These are phyloP conservation scores for Molothrus ater DNA, from an alignment of 2,797 vertebrate genomes.

Conservation along the genomic window DNA sequence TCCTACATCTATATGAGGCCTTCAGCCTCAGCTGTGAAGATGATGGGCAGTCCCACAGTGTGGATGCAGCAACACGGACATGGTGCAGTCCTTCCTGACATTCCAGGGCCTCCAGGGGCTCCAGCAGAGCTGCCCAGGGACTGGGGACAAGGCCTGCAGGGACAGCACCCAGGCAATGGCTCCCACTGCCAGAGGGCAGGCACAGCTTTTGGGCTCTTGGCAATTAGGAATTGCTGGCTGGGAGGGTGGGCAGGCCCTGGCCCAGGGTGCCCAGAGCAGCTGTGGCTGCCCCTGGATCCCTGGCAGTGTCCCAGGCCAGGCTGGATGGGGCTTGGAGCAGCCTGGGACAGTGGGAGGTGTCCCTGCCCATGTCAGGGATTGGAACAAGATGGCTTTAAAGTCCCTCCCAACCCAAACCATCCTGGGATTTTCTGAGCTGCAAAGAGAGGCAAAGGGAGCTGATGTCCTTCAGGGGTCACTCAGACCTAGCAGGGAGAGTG, in stretches of 20 bases:
- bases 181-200: neutral
- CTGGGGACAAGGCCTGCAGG: neutral
- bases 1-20: accelerated
- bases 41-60: neutral
- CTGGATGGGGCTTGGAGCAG: accelerated
- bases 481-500: neutral
- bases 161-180: neutral
- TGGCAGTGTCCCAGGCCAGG: neutral
- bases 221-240: neutral
- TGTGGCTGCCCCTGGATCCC: neutral
- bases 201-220: accelerated
- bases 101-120: neutral
- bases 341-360: accelerated
- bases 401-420: neutral
- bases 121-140: neutral
- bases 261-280: neutral
- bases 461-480: neutral
- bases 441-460: neutral
- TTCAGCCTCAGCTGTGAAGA: neutral
- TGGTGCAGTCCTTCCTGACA: neutral
- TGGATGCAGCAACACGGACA: accelerated
- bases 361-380: neutral
- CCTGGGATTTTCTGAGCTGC: neutral
- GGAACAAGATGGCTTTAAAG: accelerated
- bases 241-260: neutral